Conservation (phyloP, 2,888 invertebrate genomes). For the Norana najaformis region DNA sequence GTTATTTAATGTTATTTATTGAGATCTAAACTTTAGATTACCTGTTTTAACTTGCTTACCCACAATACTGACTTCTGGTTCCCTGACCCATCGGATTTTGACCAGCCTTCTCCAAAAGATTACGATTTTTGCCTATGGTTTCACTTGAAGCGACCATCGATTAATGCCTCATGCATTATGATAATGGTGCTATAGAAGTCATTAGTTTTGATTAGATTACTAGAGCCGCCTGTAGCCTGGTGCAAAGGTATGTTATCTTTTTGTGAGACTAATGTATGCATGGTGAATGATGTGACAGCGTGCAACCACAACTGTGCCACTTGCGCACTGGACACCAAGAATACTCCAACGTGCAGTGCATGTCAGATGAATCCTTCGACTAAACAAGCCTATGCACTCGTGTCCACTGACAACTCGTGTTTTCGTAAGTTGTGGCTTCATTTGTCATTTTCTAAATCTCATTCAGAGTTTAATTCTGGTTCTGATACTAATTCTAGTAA, state of each 20-base stretch:
- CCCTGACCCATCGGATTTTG: too few species aligned
- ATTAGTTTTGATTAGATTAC: not conserved
- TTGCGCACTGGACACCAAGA: conserved; percentile 19
- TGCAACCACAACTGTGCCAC: conserved; percentile 33
- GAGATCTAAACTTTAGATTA: not conserved
- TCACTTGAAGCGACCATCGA: too few species aligned
- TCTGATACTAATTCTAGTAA: not conserved
- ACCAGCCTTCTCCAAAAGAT: too few species aligned
- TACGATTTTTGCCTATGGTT: too few species aligned
- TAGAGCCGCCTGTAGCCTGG: not conserved
- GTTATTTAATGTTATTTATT: too few species aligned
- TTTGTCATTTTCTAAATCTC: not conserved
- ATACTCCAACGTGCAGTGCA: conserved; percentile 23
- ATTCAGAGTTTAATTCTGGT: not conserved
- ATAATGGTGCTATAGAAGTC: too few species aligned
- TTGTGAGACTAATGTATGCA: not conserved
- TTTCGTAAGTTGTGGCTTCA: conserved; percentile 31
- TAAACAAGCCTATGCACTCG: not conserved
- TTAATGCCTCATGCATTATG: too few species aligned
- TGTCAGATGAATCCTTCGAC: not conserved
- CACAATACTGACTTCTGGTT: not conserved
- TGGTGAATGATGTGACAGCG: conserved; percentile 24
- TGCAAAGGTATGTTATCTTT: not conserved
- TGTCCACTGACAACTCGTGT: conserved; percentile 29
- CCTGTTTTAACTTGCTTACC: not conserved